Percentiles rank a stretch among this genome's conserved stretches.
These are phyloP conservation scores for Artibeus lituratus DNA, from an alignment of 2,797 vertebrate genomes.

Conservation along the genomic window DNA sequence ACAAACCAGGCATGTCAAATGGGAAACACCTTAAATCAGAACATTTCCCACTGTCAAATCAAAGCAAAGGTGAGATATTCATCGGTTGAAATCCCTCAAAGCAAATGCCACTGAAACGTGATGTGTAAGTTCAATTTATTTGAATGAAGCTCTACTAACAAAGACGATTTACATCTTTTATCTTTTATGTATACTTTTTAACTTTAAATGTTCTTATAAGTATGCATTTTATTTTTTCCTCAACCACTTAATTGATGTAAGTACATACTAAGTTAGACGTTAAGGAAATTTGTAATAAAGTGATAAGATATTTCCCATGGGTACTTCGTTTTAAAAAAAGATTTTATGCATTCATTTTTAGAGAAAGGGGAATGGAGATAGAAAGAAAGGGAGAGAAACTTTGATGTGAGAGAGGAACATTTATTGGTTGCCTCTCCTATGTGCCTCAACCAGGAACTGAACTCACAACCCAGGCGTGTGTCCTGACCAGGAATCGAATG, in stretches of 20 bases:
- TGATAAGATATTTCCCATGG: neutral
- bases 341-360: no score
- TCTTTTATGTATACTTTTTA: neutral
- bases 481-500: neutral
- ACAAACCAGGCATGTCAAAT: slow-evolving; percentile 27
- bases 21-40: slow-evolving; percentile 46
- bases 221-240: slow-evolving; percentile 14
- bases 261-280: neutral
- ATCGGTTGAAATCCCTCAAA: slow-evolving; percentile 35
- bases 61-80: slow-evolving; percentile 27
- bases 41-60: slow-evolving; percentile 19
- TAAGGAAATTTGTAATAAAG: neutral
- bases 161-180: neutral
- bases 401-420: no score
- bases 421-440: no score
- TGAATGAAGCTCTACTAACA: neutral
- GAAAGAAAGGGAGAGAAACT: no score
- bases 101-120: slow-evolving; percentile 34
- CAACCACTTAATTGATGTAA: neutral
- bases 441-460: no score
- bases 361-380: no score
- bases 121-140: neutral
- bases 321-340: neutral
- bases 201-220: neutral
- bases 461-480: neutral